Conservation (phyloP, 2,888 invertebrate species). For the Lepidocyrtinus sp. region DNA sequence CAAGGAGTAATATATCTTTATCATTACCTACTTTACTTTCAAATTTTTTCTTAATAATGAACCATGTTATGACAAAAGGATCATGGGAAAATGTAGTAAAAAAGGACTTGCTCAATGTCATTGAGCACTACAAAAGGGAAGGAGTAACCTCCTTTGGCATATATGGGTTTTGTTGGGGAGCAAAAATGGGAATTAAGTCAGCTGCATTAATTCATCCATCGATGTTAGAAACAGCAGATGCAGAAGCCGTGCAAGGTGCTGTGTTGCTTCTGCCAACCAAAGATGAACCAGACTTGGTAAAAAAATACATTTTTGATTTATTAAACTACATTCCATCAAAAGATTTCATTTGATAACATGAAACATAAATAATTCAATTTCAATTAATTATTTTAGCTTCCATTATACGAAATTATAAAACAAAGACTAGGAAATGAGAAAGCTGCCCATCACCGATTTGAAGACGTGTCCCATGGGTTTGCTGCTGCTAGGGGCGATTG, state of each 20-base stretch:
- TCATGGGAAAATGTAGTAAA: conserved; percentile 63
- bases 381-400: conserved; percentile 41
- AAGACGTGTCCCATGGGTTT: conserved; percentile 66
- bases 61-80: conserved; percentile 54
- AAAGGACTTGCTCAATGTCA: conserved; percentile 48
- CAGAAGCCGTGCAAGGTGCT: conserved; percentile 53
- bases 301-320: too few relatives aligned
- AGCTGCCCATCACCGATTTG: conserved; percentile 60
- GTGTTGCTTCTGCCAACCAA: conserved; percentile 60
- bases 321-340: not conserved
- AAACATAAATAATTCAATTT: too few relatives aligned
- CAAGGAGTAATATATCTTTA: conserved; percentile 47
- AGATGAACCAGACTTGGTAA: conserved; percentile 66
- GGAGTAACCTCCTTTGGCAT: conserved; percentile 46
- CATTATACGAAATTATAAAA: conserved; percentile 60
- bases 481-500: conserved; percentile 65
- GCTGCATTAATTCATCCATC: conserved; percentile 65
- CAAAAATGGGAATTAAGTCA: conserved; percentile 38
- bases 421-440: conserved; percentile 59
- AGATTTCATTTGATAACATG: not conserved
- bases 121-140: conserved; percentile 59
- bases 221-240: conserved; percentile 49
- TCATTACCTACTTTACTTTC: not conserved
- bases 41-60: conserved; percentile 27
- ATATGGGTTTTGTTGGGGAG: conserved; percentile 61